Conservation (phyloP, 1,140 invertebrate genomes). For the Nasonia vitripennis region DNA sequence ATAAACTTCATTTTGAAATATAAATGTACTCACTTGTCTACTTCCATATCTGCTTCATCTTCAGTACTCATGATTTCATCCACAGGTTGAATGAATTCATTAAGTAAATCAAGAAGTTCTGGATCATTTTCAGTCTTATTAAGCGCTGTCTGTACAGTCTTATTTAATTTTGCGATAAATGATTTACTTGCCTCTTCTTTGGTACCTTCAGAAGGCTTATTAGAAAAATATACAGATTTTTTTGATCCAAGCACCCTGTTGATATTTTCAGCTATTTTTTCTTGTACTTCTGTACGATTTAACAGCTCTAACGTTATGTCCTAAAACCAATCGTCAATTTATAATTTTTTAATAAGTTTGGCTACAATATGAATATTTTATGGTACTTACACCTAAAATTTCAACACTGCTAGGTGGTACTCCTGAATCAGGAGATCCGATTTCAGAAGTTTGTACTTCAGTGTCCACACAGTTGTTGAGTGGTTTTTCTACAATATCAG, state of each 20-base stretch:
- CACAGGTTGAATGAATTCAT: constrained; percentile 9
- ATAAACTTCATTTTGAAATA: constrained; percentile 7
- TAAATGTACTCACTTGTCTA: constrained; percentile 29
- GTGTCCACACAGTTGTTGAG: background rate
- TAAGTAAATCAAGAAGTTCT: constrained; percentile 31
- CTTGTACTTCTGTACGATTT: constrained; percentile 40
- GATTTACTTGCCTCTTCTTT: constrained; percentile 17
- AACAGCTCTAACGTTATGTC: constrained; percentile 37
- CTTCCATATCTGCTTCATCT: constrained; percentile 29
- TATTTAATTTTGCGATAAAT: constrained; percentile 34
- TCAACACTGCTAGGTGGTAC: background rate
- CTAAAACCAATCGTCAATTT: constrained; percentile 14
- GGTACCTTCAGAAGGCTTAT: background rate
- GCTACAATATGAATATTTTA: background rate
- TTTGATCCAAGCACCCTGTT: constrained; percentile 33
- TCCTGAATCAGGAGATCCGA: constrained; percentile 5
- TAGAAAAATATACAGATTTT: constrained; percentile 6
- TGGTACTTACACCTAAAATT: constrained; percentile 35
- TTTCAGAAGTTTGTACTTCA: constrained; percentile 13
- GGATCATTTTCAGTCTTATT: constrained; percentile 49
- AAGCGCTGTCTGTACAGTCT: constrained; percentile 25
- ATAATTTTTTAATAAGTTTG: background rate
- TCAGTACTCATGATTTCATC: constrained; percentile 22
- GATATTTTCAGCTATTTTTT: constrained; percentile 45
- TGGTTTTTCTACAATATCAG: background rate